phyloP scores from a whole-genome alignment of 2,113 vertebrate species.

The Triplophysa dalaica region DNA sequence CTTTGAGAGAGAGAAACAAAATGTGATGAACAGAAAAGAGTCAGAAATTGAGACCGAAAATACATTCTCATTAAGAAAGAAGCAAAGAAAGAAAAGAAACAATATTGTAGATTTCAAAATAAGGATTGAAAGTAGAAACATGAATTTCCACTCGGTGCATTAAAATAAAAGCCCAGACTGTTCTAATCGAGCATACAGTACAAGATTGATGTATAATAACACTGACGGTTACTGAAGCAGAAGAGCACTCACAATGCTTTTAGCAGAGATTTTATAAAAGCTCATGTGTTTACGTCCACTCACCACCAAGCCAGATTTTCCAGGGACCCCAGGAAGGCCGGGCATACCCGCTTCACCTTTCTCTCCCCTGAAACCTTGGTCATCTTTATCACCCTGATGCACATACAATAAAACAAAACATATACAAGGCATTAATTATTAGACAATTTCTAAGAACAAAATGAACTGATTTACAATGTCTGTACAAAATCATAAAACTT shows the following conservation, averaged over 20 bases:
- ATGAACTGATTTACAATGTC: neutral
- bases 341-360: slow-evolving; percentile 76
- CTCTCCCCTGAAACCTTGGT: slow-evolving; percentile 73
- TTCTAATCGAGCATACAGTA: neutral
- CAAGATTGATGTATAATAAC: neutral
- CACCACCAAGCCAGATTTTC: slow-evolving; percentile 81
- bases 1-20: slow-evolving; percentile 22
- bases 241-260: neutral
- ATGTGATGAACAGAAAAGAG: neutral
- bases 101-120: neutral
- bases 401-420: slow-evolving; percentile 3
- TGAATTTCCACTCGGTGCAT: neutral
- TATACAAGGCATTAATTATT: neutral
- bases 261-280: neutral
- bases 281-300: slow-evolving; percentile 60
- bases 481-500: neutral
- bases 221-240: neutral
- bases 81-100: neutral
- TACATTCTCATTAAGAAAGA: slow-evolving; percentile 15
- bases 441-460: neutral
- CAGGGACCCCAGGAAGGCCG: slow-evolving; percentile 79
- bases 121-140: slow-evolving; percentile 1
- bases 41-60: slow-evolving; percentile 27
- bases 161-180: neutral
- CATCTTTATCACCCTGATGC: slow-evolving; percentile 73